A percentile compares a stretch with the other conserved stretches of the same genome.
Conservation (phyloP, 2,797 vertebrate species). For the Cuniculus paca region DNA sequence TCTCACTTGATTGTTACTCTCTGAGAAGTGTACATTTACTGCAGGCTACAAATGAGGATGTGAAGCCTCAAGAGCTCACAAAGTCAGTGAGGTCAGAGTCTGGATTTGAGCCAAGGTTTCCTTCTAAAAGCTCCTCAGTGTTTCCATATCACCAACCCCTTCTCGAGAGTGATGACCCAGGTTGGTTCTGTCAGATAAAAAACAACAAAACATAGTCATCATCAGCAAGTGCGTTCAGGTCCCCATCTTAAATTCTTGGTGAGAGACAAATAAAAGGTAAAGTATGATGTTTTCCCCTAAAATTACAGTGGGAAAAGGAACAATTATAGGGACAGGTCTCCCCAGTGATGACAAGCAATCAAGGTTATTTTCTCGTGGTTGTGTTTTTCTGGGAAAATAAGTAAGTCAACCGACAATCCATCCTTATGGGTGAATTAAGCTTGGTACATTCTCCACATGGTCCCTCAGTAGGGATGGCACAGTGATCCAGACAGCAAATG, state of each 20-base stretch:
- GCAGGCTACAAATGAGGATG: background rate
- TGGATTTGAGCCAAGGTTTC: background rate
- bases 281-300: background rate
- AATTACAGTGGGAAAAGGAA: background rate
- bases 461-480: background rate
- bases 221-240: background rate
- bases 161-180: background rate
- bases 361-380: background rate
- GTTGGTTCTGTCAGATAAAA: background rate
- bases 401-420: background rate
- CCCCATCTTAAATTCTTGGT: background rate
- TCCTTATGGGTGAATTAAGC: background rate
- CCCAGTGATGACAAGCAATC: background rate
- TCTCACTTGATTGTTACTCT: background rate
- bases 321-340: background rate
- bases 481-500: background rate
- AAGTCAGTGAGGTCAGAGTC: background rate
- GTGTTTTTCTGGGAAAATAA: constrained; percentile 32
- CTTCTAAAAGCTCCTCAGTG: background rate
- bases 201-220: background rate
- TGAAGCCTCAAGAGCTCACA: background rate
- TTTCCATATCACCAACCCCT: background rate
- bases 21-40: background rate
- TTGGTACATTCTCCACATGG: background rate
- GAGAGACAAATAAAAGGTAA: background rate